These are phyloP conservation scores for Neodontobutis hainanensis DNA, from an alignment of 2,113 vertebrate genomes.

Conservation along the genomic window DNA sequence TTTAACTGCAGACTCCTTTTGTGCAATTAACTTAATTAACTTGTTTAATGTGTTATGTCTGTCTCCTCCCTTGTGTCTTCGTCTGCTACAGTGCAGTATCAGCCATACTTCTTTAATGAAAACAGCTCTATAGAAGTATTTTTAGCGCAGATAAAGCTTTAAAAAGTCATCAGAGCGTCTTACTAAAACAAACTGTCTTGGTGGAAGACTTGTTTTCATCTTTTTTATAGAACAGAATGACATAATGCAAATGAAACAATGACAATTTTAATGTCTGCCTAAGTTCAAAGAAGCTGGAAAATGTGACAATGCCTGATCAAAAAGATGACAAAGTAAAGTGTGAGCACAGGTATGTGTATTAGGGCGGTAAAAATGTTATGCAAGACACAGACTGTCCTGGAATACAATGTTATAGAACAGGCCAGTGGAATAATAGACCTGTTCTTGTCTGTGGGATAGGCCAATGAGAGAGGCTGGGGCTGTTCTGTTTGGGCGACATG, in stretches of 20 bases:
- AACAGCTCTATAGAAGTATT: conserved; percentile 31
- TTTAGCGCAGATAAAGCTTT: conserved; percentile 31
- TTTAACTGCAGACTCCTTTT: conserved; percentile 33
- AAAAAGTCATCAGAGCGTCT: conserved; percentile 14
- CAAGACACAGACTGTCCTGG: conserved; percentile 32
- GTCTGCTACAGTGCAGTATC: conserved; percentile 40
- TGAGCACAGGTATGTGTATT: neutral
- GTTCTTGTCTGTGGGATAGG: conserved; percentile 53
- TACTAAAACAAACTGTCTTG: neutral
- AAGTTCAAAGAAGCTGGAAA: conserved; percentile 1
- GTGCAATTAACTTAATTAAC: conserved; percentile 1
- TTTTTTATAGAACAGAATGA: conserved; percentile 5
- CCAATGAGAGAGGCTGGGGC: conserved; percentile 51
- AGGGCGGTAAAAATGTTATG: conserved; percentile 8
- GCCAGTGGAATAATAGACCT: conserved; percentile 51
- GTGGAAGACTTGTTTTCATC: neutral
- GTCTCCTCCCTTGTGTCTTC: conserved; percentile 33
- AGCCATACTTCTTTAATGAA: conserved; percentile 32
- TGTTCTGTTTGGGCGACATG: conserved; percentile 71
- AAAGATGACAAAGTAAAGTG: conserved; percentile 8
- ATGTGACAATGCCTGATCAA: neutral
- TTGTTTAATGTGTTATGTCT: conserved; percentile 19
- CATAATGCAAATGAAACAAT: too few species aligned
- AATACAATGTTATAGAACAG: conserved; percentile 36
- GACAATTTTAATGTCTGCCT: too few species aligned